These are phyloP conservation scores for Pachydiplax longipennis DNA, from an alignment of 2,888 invertebrate genomes.

Conservation along the genomic window DNA sequence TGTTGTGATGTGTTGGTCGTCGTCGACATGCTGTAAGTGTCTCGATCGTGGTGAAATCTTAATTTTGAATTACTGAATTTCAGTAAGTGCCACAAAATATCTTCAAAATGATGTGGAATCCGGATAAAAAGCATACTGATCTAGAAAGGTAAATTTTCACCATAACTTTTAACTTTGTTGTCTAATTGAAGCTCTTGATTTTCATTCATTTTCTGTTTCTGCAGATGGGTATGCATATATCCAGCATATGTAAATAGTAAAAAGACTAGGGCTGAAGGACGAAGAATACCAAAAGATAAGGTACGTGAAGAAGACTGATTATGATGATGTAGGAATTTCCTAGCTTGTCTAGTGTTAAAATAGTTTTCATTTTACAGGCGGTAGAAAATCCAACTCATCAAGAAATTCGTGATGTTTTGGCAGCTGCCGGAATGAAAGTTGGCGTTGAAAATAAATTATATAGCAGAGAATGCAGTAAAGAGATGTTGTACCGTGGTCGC, in stretches of 20 bases:
- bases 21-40: too few relatives aligned
- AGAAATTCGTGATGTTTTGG: slow-evolving; percentile 93
- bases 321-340: neutral
- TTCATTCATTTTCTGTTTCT: slow-evolving; percentile 52
- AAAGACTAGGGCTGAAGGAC: slow-evolving; percentile 88
- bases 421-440: slow-evolving; percentile 81
- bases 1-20: too few relatives aligned
- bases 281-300: slow-evolving; percentile 81
- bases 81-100: neutral
- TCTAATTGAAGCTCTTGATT: neutral
- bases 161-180: neutral
- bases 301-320: slow-evolving; percentile 53
- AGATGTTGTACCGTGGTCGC: slow-evolving; percentile 82
- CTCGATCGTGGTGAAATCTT: too few relatives aligned
- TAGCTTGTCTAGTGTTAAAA: neutral
- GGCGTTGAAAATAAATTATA: slow-evolving; percentile 94
- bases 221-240: slow-evolving; percentile 95
- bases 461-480: slow-evolving; percentile 89
- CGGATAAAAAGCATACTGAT: slow-evolving; percentile 82
- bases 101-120: slow-evolving; percentile 57
- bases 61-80: too few relatives aligned
- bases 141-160: slow-evolving; percentile 69
- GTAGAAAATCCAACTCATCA: slow-evolving; percentile 95
- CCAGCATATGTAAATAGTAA: slow-evolving; percentile 96
- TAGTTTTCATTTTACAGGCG: slow-evolving; percentile 62